Evolutionary conservation across 1,140 invertebrate genomes (phyloP), one percentile per base, ranked within the genome.

Genomic region (Drosophila aff.): DNA sequence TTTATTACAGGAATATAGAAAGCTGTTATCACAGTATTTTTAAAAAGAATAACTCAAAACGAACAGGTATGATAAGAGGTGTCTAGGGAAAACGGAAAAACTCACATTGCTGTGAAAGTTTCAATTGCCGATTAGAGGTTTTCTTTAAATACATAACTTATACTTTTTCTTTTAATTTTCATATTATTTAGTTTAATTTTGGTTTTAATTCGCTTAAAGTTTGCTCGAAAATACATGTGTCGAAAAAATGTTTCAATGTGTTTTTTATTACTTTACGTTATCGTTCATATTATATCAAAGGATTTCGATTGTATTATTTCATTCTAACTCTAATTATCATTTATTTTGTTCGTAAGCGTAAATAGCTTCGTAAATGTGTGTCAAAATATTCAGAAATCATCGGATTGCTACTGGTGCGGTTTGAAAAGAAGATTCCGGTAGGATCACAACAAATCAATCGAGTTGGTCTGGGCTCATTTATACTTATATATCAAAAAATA

Each of bases 11-110:
- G 64, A 78, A 46, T 79, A 65, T 71, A 80, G 75, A 89, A 81
- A 90, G 81, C 85, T 90, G 85, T 85, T 89, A 89, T 89, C 84
- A 89, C 84, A 89, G 84, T 90, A 79, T 74, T 90, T 89, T 85
- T 55, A 59, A 69, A 77, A 69, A 71, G 57, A 58, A 68, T 59
- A 78, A 49, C 18, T 31, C n/a, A 59, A 66, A 23, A 28, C 16
- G 3, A 50, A 61, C 18, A 16, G 60, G 41, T 36, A 44, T 41
- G 47, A 64, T 43, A 28, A 64, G 40, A 41, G 21, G 26, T 44
- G 52, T 7, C 3, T 23, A 41, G 31, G 36, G 4, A 58, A 40
- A 58, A 41, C 33, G 46, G 66, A 44, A 31, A 60, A 53, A 10
- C 8, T 62, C 11, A 62, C 15, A 23, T 26, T 65, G 28, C 5